phyloP scores from a whole-genome alignment of 2,888 invertebrate species.

The Coenonympha arcania region DNA sequence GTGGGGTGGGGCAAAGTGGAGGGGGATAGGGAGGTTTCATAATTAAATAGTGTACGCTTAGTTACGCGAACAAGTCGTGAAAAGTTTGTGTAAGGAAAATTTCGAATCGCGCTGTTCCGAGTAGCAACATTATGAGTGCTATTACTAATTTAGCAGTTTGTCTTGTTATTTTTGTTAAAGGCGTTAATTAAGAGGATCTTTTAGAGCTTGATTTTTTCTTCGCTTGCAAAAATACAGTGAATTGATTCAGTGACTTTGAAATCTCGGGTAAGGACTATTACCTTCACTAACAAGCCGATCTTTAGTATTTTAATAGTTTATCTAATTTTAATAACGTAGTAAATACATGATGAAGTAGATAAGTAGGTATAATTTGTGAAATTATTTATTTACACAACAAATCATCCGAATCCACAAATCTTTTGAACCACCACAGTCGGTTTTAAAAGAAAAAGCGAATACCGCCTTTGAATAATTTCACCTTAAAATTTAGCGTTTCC shows the following conservation, averaged over 20 bases:
- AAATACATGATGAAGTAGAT: too few relatives aligned
- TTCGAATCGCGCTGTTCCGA: constrained; percentile 34
- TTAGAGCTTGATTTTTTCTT: constrained; percentile 10
- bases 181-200: constrained; percentile 32
- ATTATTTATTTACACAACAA: too few relatives aligned
- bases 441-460: neutral
- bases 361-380: too few relatives aligned
- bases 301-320: too few relatives aligned
- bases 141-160: constrained; percentile 40
- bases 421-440: neutral
- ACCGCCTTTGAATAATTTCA: neutral
- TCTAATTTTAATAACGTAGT: too few relatives aligned
- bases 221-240: constrained; percentile 3
- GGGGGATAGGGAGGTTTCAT: constrained; percentile 41
- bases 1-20: constrained; percentile 27
- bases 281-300: too few relatives aligned
- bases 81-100: constrained; percentile 42
- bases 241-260: neutral
- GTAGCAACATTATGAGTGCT: constrained; percentile 35
- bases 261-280: too few relatives aligned
- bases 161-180: constrained; percentile 34
- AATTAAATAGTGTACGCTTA: constrained; percentile 64
- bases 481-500: neutral
- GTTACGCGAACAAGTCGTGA: constrained; percentile 45
- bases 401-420: too few relatives aligned